Evolutionary conservation across 2,888 invertebrate species (phyloP), one percentile per base, ranked within the genome.

Genomic region (Cheilosia scutellata): DNA sequence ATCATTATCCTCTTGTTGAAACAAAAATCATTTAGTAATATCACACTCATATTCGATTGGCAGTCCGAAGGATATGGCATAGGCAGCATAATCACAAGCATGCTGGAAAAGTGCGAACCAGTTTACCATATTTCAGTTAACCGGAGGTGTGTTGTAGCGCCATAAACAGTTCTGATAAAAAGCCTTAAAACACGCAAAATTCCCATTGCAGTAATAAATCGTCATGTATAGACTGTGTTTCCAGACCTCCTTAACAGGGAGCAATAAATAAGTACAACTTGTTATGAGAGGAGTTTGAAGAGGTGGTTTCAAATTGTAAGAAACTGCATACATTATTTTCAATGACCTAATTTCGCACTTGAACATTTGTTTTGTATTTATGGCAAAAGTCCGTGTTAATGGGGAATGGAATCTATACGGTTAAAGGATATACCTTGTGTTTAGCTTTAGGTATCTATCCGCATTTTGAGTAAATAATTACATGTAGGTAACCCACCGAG

Each of bases 21-120:
- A 11, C 37, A 37, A 37, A 37, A 37, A 9, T 2, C 9, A 33
- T 33, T 33, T 33, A 33, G 33, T 7, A 7, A 47, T 20, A 20
- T 42, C 42, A 42, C 9, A 49, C 49, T 63, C 49, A 47, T 47
- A 51, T 16, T 4, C 20, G 40, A 40, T 25, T 40, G 7, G 40
- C 60, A 40, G 40, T 40, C 71, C 71, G 27, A 16, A 60, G 40
- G 71, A 71, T 29, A 51, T 40, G 25, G 47, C 60, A 49, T 60
- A 33, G n/a, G 29, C 49, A 29, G 57, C 16, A 55, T 42, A 55
- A 70, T 44, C 29, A 13, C 13, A 40, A 68, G 20, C 68, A 68
- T 68, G 42, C n/a, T 42, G 6, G 9, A 20, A 55, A 68, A 16
- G 42, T 40, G 5, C n/a, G 40, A 49, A 62, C 60, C 42, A 31